Percentiles rank a stretch among this genome's conserved stretches.
Conservation (phyloP, 2,888 invertebrate genomes). For the Drosophila diplacantha region DNA sequence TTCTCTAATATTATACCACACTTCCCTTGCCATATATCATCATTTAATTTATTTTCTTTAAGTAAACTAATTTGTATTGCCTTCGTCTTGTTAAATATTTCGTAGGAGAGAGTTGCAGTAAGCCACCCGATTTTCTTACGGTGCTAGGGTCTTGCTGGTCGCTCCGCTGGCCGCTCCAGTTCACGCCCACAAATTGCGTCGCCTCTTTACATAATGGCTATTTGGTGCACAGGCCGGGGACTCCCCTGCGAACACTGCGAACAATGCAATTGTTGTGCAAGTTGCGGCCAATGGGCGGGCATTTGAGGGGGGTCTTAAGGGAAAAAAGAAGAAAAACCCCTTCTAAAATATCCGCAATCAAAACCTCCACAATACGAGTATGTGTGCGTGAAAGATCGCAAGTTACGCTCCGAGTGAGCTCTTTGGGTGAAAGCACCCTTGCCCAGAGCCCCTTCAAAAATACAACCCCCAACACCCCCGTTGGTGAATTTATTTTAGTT, state of each 20-base stretch:
- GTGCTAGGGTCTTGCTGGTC: slow-evolving; percentile 21
- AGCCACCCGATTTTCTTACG: background rate
- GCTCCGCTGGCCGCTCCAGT: slow-evolving; percentile 62
- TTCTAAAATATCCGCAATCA: slow-evolving; percentile 7
- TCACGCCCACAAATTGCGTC: slow-evolving; percentile 68
- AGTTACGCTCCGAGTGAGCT: slow-evolving; percentile 49
- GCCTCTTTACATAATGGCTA: slow-evolving; percentile 63
- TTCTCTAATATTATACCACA: background rate
- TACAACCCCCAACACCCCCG: background rate
- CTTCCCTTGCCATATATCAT: background rate
- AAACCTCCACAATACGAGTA: slow-evolving; percentile 40
- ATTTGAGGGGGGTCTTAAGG: background rate
- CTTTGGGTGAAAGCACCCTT: slow-evolving; percentile 58
- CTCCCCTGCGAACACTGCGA: slow-evolving; percentile 50
- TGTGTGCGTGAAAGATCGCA: slow-evolving; percentile 48
- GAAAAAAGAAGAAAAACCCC: background rate
- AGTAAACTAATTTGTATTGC: too few relatives aligned
- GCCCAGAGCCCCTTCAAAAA: background rate
- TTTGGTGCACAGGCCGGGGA: slow-evolving; percentile 11
- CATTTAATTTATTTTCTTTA: background rate
- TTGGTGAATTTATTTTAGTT: background rate
- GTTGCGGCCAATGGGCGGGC: slow-evolving; percentile 22
- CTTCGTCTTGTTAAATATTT: background rate
- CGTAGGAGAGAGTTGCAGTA: background rate
- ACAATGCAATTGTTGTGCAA: slow-evolving; percentile 68